Conservation (phyloP, 2,113 vertebrate species). For the Crocuta crocuta region DNA sequence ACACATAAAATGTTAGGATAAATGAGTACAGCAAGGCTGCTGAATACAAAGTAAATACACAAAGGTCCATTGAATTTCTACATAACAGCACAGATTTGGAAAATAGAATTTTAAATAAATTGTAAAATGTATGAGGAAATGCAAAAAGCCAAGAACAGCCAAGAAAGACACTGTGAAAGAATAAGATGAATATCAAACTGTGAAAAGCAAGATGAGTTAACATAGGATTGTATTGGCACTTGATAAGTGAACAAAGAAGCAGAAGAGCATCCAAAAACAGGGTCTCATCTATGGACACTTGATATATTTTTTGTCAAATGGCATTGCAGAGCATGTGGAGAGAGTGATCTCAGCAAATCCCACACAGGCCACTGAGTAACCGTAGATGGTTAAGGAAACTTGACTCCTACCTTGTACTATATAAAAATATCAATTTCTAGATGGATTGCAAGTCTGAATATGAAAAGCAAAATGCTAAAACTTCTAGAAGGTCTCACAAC, state of each 20-base stretch:
- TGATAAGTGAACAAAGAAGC: not conserved
- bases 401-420: not conserved
- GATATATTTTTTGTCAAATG: not conserved
- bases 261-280: not conserved
- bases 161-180: not conserved
- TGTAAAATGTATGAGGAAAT: not conserved
- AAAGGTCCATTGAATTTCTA: not conserved
- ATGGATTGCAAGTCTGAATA: not conserved
- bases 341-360: not conserved
- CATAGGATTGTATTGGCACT: not conserved
- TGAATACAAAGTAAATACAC: not conserved
- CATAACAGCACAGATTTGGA: not conserved
- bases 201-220: not conserved
- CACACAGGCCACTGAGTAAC: rapidly evolving
- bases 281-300: not conserved
- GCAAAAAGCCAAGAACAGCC: not conserved
- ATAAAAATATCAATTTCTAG: not conserved
- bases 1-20: rapidly evolving
- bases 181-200: not conserved
- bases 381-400: not conserved
- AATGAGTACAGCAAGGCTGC: not conserved
- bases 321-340: rapidly evolving
- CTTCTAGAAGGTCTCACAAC: not conserved
- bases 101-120: not conserved
- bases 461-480: not conserved